These are phyloP conservation scores for Triplophysa bombifrons DNA, from an alignment of 2,797 vertebrate species.

Conservation along the genomic window DNA sequence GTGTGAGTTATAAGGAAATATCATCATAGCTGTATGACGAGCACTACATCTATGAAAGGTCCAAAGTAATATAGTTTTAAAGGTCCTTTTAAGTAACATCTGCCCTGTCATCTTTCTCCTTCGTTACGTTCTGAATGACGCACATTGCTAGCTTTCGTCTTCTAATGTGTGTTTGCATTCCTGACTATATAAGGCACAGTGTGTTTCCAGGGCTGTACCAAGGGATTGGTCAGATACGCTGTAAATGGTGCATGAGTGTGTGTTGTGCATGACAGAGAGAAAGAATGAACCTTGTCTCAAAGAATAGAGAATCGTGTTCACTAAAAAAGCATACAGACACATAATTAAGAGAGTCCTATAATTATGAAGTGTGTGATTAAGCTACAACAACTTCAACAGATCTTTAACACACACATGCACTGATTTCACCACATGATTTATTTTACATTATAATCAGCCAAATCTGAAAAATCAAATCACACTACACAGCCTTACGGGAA, in stretches of 20 bases:
- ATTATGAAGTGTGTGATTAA: background rate
- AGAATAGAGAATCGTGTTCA: background rate
- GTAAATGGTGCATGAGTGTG: slow-evolving; percentile 29
- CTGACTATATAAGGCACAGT: slow-evolving; percentile 47
- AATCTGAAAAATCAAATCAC: background rate
- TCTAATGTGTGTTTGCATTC: slow-evolving; percentile 45
- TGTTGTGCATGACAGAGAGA: background rate
- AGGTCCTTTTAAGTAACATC: background rate
- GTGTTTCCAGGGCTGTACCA: slow-evolving; percentile 39
- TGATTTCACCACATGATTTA: background rate
- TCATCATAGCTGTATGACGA: background rate
- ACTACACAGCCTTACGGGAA: background rate
- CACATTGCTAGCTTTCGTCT: slow-evolving; percentile 26
- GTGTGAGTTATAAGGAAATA: background rate
- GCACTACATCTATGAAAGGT: background rate
- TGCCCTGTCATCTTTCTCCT: background rate
- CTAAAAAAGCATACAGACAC: background rate
- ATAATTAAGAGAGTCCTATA: background rate
- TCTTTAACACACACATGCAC: too few relatives aligned
- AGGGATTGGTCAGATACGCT: slow-evolving; percentile 24
- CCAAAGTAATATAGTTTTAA: background rate
- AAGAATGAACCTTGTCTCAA: background rate
- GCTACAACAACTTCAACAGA: background rate
- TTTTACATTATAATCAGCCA: background rate
- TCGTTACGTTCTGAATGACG: slow-evolving; percentile 36